Base-by-base conservation (phyloP, 2,797 vertebrate genomes). In the Notamacropus eugenii region DNA sequence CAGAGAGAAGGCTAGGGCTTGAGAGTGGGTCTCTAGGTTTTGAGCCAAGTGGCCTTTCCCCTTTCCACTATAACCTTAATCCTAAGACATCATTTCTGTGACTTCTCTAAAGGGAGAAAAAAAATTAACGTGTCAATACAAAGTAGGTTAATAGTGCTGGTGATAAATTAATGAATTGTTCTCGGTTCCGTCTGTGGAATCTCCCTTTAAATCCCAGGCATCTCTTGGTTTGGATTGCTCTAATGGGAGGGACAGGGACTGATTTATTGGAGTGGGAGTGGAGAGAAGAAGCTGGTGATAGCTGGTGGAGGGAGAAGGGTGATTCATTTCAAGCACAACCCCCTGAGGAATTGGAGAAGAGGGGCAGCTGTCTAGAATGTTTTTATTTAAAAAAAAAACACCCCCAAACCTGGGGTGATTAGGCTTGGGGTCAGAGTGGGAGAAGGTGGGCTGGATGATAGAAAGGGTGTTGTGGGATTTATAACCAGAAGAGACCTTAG, bases 191-290 rank as follows among this genome's bases (percentile, higher is more conserved):
- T 82, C 74, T 46, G 9, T 82, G 40, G 40, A 46, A 10, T 9
- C 74, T 87, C 74, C 40, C 74, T 87, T 46, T 87, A 87, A 87
- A 50, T 87, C 74, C 40, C 40, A 82, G 67, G n/a, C n/a, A 50
- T 87, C 40, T 87, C 74, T 87, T 87, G 40, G 74, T 87, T 87
- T 87, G 27, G 74, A 46, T 87, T 87, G 40, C 90, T 55, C 90
- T 55, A 91, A 55, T 55, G 54, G 54, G 90, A 91, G 90, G 52
- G 74, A 27, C 40, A 87, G 74, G 74, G 40, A 27, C 74, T 87
- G 74, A 87, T 87, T 87, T 87, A 87, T 87, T 87, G 74, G 40
- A 87, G 74, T 87, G 74, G 74, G 74, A 87, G 74, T 87, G 74
- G 74, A 87, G 74, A 6, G 74, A 27, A 82, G 19, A 46, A 87